Conservation (phyloP, 2,888 invertebrate genomes). For the Diabrotica balteata region DNA sequence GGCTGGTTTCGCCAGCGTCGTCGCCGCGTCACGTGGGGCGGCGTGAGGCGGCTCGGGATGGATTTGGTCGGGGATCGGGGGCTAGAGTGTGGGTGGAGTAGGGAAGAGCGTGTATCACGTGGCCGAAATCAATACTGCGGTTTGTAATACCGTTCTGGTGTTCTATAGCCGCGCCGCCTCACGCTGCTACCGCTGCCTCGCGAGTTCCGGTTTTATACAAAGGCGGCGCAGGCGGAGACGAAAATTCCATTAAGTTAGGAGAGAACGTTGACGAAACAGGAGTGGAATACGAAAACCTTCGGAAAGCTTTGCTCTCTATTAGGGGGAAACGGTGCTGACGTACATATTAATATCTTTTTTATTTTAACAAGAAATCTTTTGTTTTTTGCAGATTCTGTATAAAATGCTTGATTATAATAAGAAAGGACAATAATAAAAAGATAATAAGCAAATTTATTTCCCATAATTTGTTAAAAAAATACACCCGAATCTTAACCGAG, state of each 20-base stretch:
- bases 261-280: conserved; percentile 28
- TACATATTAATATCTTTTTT: too few species aligned
- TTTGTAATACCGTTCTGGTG: conserved; percentile 45
- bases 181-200: conserved; percentile 16
- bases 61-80: conserved; percentile 22
- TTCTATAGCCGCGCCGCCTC: conserved; percentile 13
- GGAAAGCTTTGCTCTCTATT: too few species aligned
- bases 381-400: too few species aligned
- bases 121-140: conserved; percentile 54
- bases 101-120: conserved; percentile 40
- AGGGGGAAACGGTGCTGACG: too few species aligned
- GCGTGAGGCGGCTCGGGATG: conserved; percentile 11
- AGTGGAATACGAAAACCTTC: conserved; percentile 2
- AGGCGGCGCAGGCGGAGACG: conserved; percentile 38
- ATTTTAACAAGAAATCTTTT: too few species aligned
- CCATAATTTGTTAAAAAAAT: too few species aligned
- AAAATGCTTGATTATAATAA: too few species aligned
- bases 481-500: too few species aligned
- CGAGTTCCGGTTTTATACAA: conserved; percentile 40
- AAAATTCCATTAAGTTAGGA: conserved; percentile 37
- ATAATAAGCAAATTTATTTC: too few species aligned
- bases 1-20: conserved; percentile 14
- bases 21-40: conserved; percentile 17
- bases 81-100: conserved; percentile 10
- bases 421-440: too few species aligned